phyloP scores from a whole-genome alignment of 2,113 vertebrate species.

The Ornithorhynchus anatinus region DNA sequence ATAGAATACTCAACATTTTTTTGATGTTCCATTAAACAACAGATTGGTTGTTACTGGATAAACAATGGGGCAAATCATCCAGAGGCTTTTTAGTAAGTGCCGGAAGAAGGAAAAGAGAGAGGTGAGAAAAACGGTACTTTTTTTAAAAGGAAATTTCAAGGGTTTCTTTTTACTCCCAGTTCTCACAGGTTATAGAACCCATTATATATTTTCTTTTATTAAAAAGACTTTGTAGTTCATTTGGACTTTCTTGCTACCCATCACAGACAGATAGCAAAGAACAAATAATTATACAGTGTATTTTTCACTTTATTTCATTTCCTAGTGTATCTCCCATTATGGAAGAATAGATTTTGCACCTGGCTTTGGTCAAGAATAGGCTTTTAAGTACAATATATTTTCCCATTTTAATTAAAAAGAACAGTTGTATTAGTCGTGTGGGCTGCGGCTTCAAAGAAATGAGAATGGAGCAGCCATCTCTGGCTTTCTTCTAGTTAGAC shows the following conservation, averaged over 20 bases:
- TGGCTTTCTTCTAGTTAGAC: conserved; percentile 8
- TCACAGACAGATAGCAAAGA: conserved; percentile 58
- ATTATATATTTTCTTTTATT: conserved; percentile 60
- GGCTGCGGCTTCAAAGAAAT: conserved; percentile 38
- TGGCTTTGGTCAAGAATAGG: conserved; percentile 55
- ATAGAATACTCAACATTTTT: conserved; percentile 54
- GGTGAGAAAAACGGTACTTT: neutral
- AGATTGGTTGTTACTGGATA: conserved; percentile 49
- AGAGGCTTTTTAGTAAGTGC: conserved; percentile 54
- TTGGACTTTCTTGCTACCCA: conserved; percentile 54
- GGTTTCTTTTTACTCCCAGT: conserved; percentile 58
- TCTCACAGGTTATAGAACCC: conserved; percentile 48
- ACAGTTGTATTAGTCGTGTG: conserved; percentile 41
- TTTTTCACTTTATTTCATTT: conserved; percentile 70
- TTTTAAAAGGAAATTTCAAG: conserved; percentile 38
- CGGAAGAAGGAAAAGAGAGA: neutral
- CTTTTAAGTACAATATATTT: conserved; percentile 73
- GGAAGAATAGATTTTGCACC: conserved; percentile 71
- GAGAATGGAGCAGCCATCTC: conserved; percentile 22
- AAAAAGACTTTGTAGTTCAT: conserved; percentile 65
- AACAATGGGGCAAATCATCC: conserved; percentile 59
- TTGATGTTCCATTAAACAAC: conserved; percentile 48
- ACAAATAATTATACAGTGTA: conserved; percentile 57
- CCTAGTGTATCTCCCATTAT: conserved; percentile 58
- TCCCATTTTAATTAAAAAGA: conserved; percentile 74